phyloP scores from a whole-genome alignment of 2,888 invertebrate species.

The Hydroisotoma schaefferi region DNA sequence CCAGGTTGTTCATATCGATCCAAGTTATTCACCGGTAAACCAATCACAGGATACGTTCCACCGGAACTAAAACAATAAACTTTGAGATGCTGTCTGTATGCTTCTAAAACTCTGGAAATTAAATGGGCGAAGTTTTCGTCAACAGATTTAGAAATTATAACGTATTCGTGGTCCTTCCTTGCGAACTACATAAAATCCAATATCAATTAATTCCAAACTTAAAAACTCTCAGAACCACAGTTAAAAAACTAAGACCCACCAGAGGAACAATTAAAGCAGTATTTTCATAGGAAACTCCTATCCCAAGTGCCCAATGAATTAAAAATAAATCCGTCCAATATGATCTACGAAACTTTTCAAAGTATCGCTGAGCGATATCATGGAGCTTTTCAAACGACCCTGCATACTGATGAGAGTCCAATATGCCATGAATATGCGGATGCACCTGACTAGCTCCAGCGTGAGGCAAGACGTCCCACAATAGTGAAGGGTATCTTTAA shows the following conservation, averaged over 20 bases:
- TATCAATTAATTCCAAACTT: not conserved
- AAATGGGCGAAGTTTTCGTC: slow-evolving; percentile 51
- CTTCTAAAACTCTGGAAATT: slow-evolving; percentile 50
- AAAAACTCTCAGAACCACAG: not conserved
- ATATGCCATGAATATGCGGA: slow-evolving; percentile 54
- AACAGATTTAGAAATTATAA: slow-evolving; percentile 51
- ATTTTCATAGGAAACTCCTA: slow-evolving; percentile 50
- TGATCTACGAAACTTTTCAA: slow-evolving; percentile 48
- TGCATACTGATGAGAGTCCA: slow-evolving; percentile 52
- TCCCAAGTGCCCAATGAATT: slow-evolving; percentile 52
- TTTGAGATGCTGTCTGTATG: slow-evolving; percentile 43
- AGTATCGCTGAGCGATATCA: slow-evolving; percentile 51
- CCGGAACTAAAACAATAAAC: slow-evolving; percentile 52
- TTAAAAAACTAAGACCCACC: slow-evolving; percentile 36
- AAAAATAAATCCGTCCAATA: slow-evolving; percentile 52
- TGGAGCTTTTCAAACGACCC: slow-evolving; percentile 52
- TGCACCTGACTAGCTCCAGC: slow-evolving; percentile 56
- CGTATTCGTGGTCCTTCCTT: slow-evolving; percentile 53
- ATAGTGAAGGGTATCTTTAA: slow-evolving; percentile 51
- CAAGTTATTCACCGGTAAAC: not conserved
- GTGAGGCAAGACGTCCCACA: slow-evolving; percentile 54
- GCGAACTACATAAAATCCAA: slow-evolving; percentile 50
- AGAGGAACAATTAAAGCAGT: slow-evolving; percentile 52
- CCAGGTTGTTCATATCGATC: slow-evolving; percentile 37
- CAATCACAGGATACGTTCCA: slow-evolving; percentile 50